Conservation (phyloP, 2,888 invertebrate species). For the Prionchulus punctatus region DNA sequence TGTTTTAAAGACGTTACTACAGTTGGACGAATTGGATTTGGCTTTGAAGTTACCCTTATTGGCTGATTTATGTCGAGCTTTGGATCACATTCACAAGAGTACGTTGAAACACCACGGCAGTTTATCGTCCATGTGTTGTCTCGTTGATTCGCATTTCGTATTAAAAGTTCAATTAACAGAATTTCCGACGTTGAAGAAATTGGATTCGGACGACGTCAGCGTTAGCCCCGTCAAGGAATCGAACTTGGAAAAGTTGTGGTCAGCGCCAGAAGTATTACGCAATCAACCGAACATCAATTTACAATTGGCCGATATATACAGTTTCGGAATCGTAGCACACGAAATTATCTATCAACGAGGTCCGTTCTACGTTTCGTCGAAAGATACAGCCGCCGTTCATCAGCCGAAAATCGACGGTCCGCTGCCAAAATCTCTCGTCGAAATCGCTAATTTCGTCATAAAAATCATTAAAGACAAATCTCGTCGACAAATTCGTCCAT, state of each 20-base stretch:
- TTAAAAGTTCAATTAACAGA: not conserved
- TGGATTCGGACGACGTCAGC: not conserved
- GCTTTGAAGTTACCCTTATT: not conserved
- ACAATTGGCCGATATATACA: not conserved
- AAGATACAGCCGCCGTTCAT: not conserved
- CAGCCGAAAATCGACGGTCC: not conserved
- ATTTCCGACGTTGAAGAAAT: not conserved
- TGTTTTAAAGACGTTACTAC: not conserved
- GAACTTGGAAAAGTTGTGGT: not conserved
- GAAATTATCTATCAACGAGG: not conserved
- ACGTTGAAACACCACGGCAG: not conserved
- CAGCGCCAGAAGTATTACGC: not conserved
- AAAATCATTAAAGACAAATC: not conserved
- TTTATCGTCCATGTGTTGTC: not conserved
- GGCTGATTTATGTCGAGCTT: not conserved
- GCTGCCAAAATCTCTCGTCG: not conserved
- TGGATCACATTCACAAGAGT: not conserved
- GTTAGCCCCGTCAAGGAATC: not conserved
- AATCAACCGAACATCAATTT: not conserved
- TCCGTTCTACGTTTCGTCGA: not conserved
- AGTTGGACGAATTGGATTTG: not conserved
- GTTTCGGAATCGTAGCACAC: not conserved
- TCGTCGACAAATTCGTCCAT: not conserved
- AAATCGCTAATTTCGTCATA: not conserved
- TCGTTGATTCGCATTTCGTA: not conserved